These are phyloP conservation scores for Andrena camellia DNA, from an alignment of 2,888 invertebrate species.

Conservation along the genomic window DNA sequence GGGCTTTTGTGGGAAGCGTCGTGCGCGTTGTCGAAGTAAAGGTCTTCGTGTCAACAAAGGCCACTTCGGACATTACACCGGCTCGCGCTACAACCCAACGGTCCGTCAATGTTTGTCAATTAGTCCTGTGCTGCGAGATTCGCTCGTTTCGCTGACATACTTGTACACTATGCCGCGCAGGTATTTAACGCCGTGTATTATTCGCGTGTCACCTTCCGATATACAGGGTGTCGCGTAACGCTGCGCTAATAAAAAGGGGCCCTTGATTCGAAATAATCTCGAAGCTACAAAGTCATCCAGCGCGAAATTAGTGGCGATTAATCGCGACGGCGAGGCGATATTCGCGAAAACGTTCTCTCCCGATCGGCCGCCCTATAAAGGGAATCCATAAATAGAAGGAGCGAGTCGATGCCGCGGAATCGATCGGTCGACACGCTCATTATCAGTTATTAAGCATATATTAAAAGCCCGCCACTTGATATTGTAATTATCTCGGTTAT, in stretches of 20 bases:
- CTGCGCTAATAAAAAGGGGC: too few species aligned
- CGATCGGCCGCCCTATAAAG: conserved; percentile 10
- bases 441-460: conserved; percentile 76
- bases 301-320: background rate
- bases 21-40: conserved; percentile 70
- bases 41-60: conserved; percentile 80
- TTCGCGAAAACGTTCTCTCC: conserved; percentile 21
- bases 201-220: conserved; percentile 23
- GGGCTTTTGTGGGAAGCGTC: conserved; percentile 73
- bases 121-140: conserved; percentile 74
- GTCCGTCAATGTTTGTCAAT: conserved; percentile 82
- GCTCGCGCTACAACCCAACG: conserved; percentile 68
- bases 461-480: conserved; percentile 78
- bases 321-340: conserved; percentile 28
- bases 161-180: conserved; percentile 26
- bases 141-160: conserved; percentile 60
- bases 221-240: background rate
- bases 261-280: too few species aligned
- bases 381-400: conserved; percentile 53
- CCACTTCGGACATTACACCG: conserved; percentile 71
- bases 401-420: conserved; percentile 40
- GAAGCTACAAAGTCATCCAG: background rate
- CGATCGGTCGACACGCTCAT: conserved; percentile 69
- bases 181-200: conserved; percentile 26
- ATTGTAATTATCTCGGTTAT: conserved; percentile 83